A percentile compares a stretch with the other conserved stretches of the same genome.
Evolutionary conservation across 1,140 invertebrate genomes (phyloP).

Genomic region (Adoxophyes honmai): DNA sequence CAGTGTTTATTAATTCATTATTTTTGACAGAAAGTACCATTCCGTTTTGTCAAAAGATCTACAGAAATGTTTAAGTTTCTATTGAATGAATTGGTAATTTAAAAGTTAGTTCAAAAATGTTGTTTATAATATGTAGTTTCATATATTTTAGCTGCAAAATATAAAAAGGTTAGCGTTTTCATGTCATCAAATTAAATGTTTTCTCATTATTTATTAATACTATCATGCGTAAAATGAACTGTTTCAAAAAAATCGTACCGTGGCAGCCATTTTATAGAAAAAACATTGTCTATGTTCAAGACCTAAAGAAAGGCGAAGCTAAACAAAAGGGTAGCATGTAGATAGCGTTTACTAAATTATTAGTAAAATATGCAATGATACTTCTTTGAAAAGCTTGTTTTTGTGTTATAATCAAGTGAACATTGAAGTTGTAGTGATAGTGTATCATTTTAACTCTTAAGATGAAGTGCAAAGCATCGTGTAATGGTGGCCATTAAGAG

Average conservation of each 20-base stretch:
- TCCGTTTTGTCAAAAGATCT: no score
- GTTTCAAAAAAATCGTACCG: slow-evolving; percentile 47
- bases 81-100: no score
- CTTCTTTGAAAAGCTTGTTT: slow-evolving; percentile 40
- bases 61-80: no score
- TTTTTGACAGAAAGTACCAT: no score
- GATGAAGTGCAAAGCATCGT: slow-evolving; percentile 71
- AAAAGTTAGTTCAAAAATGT: no score
- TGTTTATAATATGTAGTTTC: no score
- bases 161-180: no score
- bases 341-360: slow-evolving; percentile 67
- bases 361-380: slow-evolving; percentile 53
- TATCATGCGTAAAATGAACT: slow-evolving; percentile 29
- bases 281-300: slow-evolving; percentile 59
- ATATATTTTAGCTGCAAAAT: no score
- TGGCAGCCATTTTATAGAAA: slow-evolving; percentile 74
- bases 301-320: slow-evolving; percentile 75
- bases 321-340: slow-evolving; percentile 76
- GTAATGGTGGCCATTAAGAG: slow-evolving; percentile 77
- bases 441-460: slow-evolving; percentile 47
- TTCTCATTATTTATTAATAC: not conserved
- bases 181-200: not conserved
- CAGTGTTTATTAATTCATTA: no score
- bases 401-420: slow-evolving; percentile 40
- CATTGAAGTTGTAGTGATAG: slow-evolving; percentile 31